Base-by-base conservation (phyloP, 1,140 invertebrate genomes). In the Drosophila elegans region DNA sequence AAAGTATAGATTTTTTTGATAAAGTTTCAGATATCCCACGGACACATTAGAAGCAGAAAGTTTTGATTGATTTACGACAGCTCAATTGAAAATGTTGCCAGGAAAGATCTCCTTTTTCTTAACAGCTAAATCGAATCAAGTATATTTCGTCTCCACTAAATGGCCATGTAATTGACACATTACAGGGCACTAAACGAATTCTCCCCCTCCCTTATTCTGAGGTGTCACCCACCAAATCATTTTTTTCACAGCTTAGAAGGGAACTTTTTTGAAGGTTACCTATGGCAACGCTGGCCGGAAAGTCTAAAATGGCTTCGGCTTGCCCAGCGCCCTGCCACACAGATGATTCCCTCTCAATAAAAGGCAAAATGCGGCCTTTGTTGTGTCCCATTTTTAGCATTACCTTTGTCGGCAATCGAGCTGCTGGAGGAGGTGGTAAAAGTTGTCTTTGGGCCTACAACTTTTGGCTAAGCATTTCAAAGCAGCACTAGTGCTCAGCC, bases 131-230 rank as follows among this genome's bases (percentile, higher is more conserved):
- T 67, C 29, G 64, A 67, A 67, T 67, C 64, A 67, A 51, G 61
- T 67, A 27, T 16, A 67, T 38, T 25, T 68, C 21, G 38, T 21
- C 53, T 69, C 25, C 66, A 69, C 79, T 73, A 73, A 81, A 81
- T 81, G 61, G 73, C 51, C 78, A 39, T 77, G 62, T 82, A 82
- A 82, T 82, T 81, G 79, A 72, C 63, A 73, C 59, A 52, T 81
- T 80, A 77, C 67, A 41, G 38, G 54, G 12, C 53, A 44, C 27
- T n/a, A 44, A 45, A 27, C 55, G 55, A 45, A 60, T 45, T 11
- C 29, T 29, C 49, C 29, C 29, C 16, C 60, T 32, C 27, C 10
- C 16, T n/a, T 10, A 3, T 36, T 34, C 11, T n/a, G 45, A 9
- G 10, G 36, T 64, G 27, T 42, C 72, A 76, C 49, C 41, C 59